Conservation (phyloP, 2,888 invertebrate genomes). For the Cryptocheilus praepositus region DNA sequence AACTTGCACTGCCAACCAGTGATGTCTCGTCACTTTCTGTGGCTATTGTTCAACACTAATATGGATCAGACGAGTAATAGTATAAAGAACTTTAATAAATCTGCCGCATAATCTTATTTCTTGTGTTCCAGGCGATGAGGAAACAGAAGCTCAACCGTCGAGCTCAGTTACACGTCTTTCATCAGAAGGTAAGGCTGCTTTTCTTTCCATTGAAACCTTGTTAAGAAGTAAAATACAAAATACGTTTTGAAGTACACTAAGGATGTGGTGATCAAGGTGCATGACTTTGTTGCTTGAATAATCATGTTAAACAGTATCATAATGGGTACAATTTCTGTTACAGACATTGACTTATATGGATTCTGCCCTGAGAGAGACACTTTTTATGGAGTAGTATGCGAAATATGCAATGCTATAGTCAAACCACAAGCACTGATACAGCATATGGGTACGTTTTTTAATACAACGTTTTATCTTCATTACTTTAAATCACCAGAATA, state of each 20-base stretch:
- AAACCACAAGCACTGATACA: constrained; percentile 87
- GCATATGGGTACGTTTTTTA: constrained; percentile 78
- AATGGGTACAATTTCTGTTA: constrained; percentile 38
- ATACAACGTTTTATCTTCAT: neutral
- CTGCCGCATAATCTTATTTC: constrained; percentile 11
- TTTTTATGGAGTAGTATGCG: constrained; percentile 86
- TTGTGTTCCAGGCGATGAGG: constrained; percentile 69
- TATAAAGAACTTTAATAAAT: too few relatives aligned
- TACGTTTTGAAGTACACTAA: too few relatives aligned
- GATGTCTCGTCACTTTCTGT: too few relatives aligned
- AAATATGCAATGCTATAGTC: constrained; percentile 85
- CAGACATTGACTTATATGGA: constrained; percentile 86
- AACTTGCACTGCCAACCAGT: too few relatives aligned
- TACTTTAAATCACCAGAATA: too few relatives aligned
- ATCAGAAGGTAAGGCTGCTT: constrained; percentile 64
- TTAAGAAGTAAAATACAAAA: too few relatives aligned
- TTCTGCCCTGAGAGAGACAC: constrained; percentile 86
- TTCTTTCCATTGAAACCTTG: too few relatives aligned
- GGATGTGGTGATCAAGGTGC: too few relatives aligned
- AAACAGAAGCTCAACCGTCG: constrained; percentile 67
- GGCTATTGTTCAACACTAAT: too few relatives aligned
- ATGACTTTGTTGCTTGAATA: too few relatives aligned
- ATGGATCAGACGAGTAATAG: too few relatives aligned
- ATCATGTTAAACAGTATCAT: too few relatives aligned
- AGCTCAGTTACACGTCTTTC: constrained; percentile 71